Evolutionary conservation across 1,140 invertebrate species (phyloP), one percentile per base, ranked within the genome.

Genomic region (Drosophila nigrodunni): DNA sequence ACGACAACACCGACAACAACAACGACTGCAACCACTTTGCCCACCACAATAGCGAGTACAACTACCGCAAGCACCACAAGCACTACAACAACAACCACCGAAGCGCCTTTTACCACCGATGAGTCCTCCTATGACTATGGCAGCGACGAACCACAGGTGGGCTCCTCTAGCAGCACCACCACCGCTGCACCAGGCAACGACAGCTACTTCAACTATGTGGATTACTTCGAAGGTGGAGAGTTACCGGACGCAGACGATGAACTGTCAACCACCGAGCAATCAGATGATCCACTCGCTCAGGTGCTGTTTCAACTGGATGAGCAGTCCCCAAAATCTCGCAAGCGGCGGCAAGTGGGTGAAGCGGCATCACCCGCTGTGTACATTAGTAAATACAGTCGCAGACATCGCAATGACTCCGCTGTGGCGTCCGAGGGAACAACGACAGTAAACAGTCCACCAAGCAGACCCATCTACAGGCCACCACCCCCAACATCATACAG

Each of bases 121-220:
- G 65, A 74, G 3, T n/a, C 55, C 10, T 39, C 71, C 9, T 74
- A 74, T 46, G 71, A 74, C 7, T 90, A 85, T 52, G 80, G 73
- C 34, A 80, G 77, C 15, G 74, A 85, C 50, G 79, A 82, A n/a
- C 79, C 76, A 49, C 39, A 72, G 4, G n/a, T 58, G 7, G 47
- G 41, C 10, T 81, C 78, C 2, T 44, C 66, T 2, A 89, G 77
- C 30, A 82, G 60, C 10, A 89, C 77, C 6, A 91, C 92, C 58
- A 75, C 85, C 37, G 61, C 77, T 67, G 62, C 78, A 11, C 80
- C 82, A 0, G 79, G 80, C 9, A 72, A 82, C 46, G 81, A 90
- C 41, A 76, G 57, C 50, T 90, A 69, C 43, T 91, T 91, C 44
- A 82, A 85, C 11, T 87, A 90, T 52, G 82, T 82, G 11, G 88